Percentiles rank a stretch among this genome's conserved stretches.
Evolutionary conservation across 2,888 invertebrate genomes (phyloP).

Genomic region (Chrysolina oricalcia): DNA sequence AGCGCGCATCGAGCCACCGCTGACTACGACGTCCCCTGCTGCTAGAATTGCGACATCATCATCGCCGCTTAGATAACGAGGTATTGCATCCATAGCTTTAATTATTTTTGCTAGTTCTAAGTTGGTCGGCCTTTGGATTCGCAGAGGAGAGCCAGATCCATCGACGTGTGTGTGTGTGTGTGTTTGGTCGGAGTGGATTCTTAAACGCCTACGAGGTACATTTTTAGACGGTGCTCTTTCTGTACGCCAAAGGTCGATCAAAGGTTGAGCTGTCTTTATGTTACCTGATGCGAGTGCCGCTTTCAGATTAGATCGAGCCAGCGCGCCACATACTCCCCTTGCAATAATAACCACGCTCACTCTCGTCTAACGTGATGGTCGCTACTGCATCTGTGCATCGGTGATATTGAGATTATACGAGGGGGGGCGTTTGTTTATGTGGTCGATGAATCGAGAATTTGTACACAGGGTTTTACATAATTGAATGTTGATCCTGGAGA

Average conservation of each 20-base stretch:
- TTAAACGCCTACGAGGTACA: constrained; percentile 58
- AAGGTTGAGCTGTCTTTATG: constrained; percentile 54
- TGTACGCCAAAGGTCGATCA: constrained; percentile 56
- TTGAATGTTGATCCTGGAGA: no score
- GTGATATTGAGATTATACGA: constrained; percentile 1
- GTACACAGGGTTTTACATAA: no score
- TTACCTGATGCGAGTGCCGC: constrained; percentile 41
- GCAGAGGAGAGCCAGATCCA: constrained; percentile 7
- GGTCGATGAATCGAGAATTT: neutral
- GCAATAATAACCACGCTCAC: constrained; percentile 20
- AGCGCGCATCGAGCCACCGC: constrained; percentile 54
- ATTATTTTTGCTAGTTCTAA: constrained; percentile 43
- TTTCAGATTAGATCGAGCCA: constrained; percentile 33
- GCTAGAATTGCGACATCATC: constrained; percentile 42
- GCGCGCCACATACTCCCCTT: constrained; percentile 28
- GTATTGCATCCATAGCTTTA: constrained; percentile 46
- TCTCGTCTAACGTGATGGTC: neutral
- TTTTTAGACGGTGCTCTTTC: constrained; percentile 57
- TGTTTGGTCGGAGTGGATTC: constrained; percentile 51
- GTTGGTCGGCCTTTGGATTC: constrained; percentile 25
- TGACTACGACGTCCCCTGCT: constrained; percentile 53
- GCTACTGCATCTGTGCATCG: neutral
- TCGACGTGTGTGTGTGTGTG: neutral
- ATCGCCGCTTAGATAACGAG: constrained; percentile 46
- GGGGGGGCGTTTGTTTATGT: neutral